Evolutionary conservation across 2,797 vertebrate species (phyloP).

Genomic region (Strix occidentalis): DNA sequence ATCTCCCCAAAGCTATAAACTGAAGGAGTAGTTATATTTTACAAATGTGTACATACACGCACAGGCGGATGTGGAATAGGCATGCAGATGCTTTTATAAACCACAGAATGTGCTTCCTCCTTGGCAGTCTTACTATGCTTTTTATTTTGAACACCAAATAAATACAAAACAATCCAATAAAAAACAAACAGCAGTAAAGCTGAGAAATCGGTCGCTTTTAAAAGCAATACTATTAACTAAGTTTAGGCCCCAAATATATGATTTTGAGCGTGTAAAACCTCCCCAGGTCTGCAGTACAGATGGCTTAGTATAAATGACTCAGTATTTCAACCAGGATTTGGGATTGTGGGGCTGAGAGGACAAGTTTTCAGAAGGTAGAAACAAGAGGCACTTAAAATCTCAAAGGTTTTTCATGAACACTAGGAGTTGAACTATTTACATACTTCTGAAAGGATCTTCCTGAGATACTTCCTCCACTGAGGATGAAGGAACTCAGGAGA

Average conservation of each 20-base stretch:
- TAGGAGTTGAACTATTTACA: background rate
- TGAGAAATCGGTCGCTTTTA: background rate
- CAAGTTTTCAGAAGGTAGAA: background rate
- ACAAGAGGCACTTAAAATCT: slow-evolving; percentile 42
- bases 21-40: background rate
- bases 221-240: background rate
- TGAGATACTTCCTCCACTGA: background rate
- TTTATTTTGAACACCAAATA: slow-evolving; percentile 50
- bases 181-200: background rate
- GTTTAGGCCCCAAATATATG: background rate
- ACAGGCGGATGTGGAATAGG: background rate
- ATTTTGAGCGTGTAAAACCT: background rate
- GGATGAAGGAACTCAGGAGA: background rate
- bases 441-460: background rate
- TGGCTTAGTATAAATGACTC: background rate
- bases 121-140: background rate
- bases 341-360: background rate
- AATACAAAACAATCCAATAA: slow-evolving; percentile 17
- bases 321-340: background rate
- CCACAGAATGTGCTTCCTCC: background rate
- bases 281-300: background rate
- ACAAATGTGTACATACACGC: background rate
- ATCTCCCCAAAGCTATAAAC: background rate
- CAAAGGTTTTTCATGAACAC: background rate
- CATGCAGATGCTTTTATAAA: background rate